Percentiles rank a stretch among this genome's conserved stretches.
Evolutionary conservation across 2,797 vertebrate species (phyloP).

Genomic region (Avahi laniger): DNA sequence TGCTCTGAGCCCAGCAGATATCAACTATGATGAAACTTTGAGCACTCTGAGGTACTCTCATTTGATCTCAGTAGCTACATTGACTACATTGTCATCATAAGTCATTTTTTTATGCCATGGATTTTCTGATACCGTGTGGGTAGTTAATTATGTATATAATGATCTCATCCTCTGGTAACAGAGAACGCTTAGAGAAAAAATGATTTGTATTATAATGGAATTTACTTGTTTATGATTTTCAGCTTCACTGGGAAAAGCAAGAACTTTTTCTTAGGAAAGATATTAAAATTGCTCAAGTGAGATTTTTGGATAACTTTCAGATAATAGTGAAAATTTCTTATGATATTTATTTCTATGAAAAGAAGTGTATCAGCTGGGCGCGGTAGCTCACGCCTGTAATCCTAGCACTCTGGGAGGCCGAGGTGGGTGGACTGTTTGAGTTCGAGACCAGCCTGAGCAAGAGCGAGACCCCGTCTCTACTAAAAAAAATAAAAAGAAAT

Average conservation of each 20-base stretch:
- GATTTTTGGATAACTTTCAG: slow-evolving; percentile 33
- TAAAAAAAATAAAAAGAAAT: too few species aligned
- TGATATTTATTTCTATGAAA: slow-evolving; percentile 28
- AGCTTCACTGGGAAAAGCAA: background rate
- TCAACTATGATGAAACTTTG: slow-evolving; percentile 99
- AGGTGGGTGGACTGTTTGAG: too few species aligned
- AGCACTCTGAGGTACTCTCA: slow-evolving; percentile 94
- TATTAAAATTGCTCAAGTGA: slow-evolving; percentile 11
- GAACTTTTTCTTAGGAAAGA: slow-evolving; percentile 29
- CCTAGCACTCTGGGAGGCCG: too few species aligned
- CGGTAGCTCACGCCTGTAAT: too few species aligned
- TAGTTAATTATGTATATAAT: background rate
- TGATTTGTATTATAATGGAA: background rate
- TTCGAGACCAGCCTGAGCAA: too few species aligned
- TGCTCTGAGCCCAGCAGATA: slow-evolving; percentile 98
- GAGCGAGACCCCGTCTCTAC: too few species aligned
- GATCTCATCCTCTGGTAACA: background rate
- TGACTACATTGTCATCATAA: background rate
- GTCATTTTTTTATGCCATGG: background rate
- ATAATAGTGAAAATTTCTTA: slow-evolving; percentile 15
- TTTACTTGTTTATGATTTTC: background rate
- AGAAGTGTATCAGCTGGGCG: background rate
- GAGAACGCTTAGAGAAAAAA: background rate
- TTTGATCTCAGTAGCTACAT: background rate
- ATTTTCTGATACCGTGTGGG: background rate